Percentiles rank a stretch among this genome's conserved stretches.
Evolutionary conservation across 2,888 invertebrate species (phyloP).

Genomic region (Pseudococcus viburni): DNA sequence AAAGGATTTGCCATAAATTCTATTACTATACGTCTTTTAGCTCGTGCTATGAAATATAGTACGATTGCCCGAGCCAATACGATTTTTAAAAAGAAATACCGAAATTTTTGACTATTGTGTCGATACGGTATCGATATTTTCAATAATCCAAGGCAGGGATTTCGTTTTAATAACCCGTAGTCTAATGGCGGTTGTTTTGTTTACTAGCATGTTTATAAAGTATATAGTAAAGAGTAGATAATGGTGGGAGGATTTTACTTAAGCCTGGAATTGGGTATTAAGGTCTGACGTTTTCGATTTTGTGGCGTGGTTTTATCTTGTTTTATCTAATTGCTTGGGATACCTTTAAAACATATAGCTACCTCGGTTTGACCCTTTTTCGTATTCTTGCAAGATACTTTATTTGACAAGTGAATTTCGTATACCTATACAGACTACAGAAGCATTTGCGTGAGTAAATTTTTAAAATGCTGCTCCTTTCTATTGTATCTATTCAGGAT

Average conservation of each 20-base stretch:
- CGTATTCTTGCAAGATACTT: background rate
- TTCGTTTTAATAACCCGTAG: background rate
- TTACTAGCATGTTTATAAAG: background rate
- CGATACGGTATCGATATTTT: background rate
- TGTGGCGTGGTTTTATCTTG: conserved; percentile 4
- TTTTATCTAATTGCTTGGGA: conserved; percentile 11
- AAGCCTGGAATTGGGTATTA: conserved; percentile 10
- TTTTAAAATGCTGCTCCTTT: background rate
- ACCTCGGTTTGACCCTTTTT: background rate
- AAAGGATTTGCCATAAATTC: background rate
- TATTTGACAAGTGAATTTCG: conserved; percentile 1
- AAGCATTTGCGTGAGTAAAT: background rate
- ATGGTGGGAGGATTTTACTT: conserved; percentile 22
- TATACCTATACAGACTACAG: too few relatives aligned
- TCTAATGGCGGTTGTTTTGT: background rate
- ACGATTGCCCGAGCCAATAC: background rate
- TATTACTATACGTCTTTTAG: background rate
- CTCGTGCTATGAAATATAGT: background rate
- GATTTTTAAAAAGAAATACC: background rate
- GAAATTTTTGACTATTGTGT: background rate
- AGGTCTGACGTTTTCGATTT: conserved; percentile 22
- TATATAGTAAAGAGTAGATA: background rate
- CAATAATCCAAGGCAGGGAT: background rate
- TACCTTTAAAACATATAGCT: background rate
- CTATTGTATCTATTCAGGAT: background rate